Evolutionary conservation across 2,797 vertebrate species (phyloP).

Genomic region (Buceros bicornis): DNA sequence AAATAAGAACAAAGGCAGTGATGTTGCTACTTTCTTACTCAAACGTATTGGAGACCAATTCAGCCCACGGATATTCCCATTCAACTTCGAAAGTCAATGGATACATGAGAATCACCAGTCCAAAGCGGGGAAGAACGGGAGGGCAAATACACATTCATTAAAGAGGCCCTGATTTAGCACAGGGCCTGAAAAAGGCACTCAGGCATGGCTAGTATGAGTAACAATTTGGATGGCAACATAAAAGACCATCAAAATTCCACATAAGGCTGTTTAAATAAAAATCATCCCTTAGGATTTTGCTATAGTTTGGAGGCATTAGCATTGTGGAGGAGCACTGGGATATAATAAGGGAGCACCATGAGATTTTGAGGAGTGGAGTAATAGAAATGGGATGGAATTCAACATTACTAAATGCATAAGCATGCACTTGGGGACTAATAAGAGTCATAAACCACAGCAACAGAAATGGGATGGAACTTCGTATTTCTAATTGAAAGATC

Average conservation of each 20-base stretch:
- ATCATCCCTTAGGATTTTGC: background rate
- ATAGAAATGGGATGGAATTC: conserved; percentile 38
- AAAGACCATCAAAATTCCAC: conserved; percentile 13
- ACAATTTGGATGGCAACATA: background rate
- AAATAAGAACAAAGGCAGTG: conserved; percentile 15
- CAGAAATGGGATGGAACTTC: conserved; percentile 6
- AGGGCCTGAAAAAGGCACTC: background rate
- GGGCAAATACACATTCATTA: background rate
- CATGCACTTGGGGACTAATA: conserved; percentile 56
- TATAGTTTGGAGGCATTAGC: conserved; percentile 13
- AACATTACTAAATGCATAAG: conserved; percentile 65
- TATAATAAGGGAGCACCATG: conserved; percentile 33
- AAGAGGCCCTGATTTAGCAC: background rate
- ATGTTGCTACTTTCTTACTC: background rate
- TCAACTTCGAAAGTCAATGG: background rate
- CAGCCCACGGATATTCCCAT: background rate
- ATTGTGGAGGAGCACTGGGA: background rate
- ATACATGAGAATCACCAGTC: background rate
- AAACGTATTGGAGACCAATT: background rate
- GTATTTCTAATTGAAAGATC: conserved; percentile 19
- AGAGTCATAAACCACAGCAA: conserved; percentile 30
- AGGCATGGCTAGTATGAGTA: background rate
- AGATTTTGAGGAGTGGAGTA: conserved; percentile 45
- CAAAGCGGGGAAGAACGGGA: background rate
- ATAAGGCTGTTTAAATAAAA: background rate